Base-by-base conservation (phyloP, 92 coral and sea anemone species). In the Plumapathes pennacea region DNA sequence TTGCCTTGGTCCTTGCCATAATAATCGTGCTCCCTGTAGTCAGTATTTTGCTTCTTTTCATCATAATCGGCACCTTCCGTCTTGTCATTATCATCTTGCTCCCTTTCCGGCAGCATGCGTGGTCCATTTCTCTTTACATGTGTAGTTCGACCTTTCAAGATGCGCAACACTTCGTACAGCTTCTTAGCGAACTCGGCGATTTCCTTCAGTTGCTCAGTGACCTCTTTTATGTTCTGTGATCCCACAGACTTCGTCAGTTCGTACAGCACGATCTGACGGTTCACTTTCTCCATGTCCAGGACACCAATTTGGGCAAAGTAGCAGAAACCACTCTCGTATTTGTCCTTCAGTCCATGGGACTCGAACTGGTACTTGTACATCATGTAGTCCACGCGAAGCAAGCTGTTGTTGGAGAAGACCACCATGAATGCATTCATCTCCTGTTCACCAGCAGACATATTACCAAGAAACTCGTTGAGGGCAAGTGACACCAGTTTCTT, bases 171-270 rank as follows among this genome's bases (percentile, higher is more conserved):
- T 10, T 19, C 36, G 54, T 50, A 51, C 46, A 72, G 67, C 31
- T 49, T 23, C 48, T 74, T 48, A 36, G 74, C 72, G 54, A 74
- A 64, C 17, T 2, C 20, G 28, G 81, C 36, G 41, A 62, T 44
- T 12, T 47, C 12, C 8, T 54, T 40, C 8, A 74, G 64, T 9
- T 65, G 57, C 30, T 27, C 3, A 37, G 43, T 38, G 19, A 74
- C 57, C 10, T 31, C 36, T 19, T 38, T 19, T 25, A 54, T 47
- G 43, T 64, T 33, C 4, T 45, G 28, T 46, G 23, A 22, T 23
- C 81, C 81, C 14, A 73, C 20, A 21, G 74, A 33, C 28, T 57
- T 64, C 9, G 65, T 63, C 26, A 74, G 47, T 49, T 64, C 74
- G 54, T 74, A 74, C 51, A 64, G 38, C 44, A 39, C 11, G 40